phyloP scores from a whole-genome alignment of 2,797 vertebrate species.

The Lutra lutra region DNA sequence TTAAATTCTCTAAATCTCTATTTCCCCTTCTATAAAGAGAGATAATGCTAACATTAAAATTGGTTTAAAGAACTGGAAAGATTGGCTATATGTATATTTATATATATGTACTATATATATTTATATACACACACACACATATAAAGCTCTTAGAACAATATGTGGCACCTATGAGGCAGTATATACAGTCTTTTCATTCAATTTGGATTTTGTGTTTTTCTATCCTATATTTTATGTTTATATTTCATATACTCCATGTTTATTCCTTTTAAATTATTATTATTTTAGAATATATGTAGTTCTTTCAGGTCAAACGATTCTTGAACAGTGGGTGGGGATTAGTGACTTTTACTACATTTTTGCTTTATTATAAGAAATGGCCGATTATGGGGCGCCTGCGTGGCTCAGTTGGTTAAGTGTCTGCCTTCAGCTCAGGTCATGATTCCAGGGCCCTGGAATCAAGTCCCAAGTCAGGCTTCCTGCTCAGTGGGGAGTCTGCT shows the following conservation, averaged over 20 bases:
- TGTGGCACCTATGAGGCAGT: not conserved
- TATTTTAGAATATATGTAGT: not conserved
- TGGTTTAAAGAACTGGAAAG: not conserved
- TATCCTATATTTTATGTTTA: not conserved
- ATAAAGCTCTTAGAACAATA: not conserved
- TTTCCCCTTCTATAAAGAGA: not conserved
- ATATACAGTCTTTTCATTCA: not conserved
- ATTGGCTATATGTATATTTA: not conserved
- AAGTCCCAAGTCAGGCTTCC: too few relatives aligned
- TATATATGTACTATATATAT: too few relatives aligned
- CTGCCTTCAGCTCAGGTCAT: too few relatives aligned
- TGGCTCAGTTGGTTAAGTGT: too few relatives aligned
- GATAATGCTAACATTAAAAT: not conserved
- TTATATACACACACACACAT: too few relatives aligned
- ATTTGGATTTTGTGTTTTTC: not conserved
- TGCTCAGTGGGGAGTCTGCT: too few relatives aligned
- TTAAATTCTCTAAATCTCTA: not conserved
- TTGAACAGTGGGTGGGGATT: not conserved
- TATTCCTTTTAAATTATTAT: not conserved
- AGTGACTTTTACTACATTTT: not conserved
- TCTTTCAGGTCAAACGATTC: not conserved
- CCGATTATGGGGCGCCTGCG: too few relatives aligned
- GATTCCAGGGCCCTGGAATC: too few relatives aligned
- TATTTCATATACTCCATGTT: not conserved
- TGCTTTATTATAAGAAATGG: not conserved